Evolutionary conservation across 2,888 invertebrate species (phyloP), one percentile per base, ranked within the genome.

Genomic region (Zele albiditarsus): DNA sequence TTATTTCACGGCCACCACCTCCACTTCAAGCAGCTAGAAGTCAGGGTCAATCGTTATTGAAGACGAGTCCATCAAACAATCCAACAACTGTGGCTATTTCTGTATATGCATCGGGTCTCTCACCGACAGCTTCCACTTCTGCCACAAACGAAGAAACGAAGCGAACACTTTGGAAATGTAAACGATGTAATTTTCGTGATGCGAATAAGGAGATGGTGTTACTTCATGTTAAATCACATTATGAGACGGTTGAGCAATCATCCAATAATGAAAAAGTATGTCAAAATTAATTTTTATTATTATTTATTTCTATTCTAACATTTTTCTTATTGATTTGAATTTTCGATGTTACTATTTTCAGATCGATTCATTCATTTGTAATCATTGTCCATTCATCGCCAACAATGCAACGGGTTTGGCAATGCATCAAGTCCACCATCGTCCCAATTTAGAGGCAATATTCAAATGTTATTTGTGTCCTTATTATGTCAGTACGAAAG

Each of bases 151-250:
- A 90, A 84, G 93, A 91, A 84, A 91, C 92, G 58, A 95, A 94
- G 89, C 93, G 94, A 84, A 95, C 95, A 16, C 90, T 94, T 82
- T 96, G 96, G 94, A 95, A 96, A 88, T 98, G 97, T 90, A 96
- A 96, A 89, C 95, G 95, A 86, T 98, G 97, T 89, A 93, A 94
- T 87, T 97, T 95, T 83, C 93, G 94, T 82, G 92, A 94, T 88
- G 90, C 91, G 28, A 93, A 92, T 82, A 92, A 93, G 67, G 93
- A 93, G 72, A 91, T 92, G 27, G 92, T 94, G 1, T 88, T 94
- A 79, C 90, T 91, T 20, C 94, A 94, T 81, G 94, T 94, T 1
- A 93, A 93, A 82, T 91, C 91, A 42, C 94, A 94, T 83, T 94
- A 94, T 82, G 90, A 86, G 25, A 68, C 86, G 66, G 88, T 90